Evolutionary conservation across 2,113 vertebrate genomes (phyloP), one percentile per base, ranked within the genome.

Genomic region (Passer montanus): DNA sequence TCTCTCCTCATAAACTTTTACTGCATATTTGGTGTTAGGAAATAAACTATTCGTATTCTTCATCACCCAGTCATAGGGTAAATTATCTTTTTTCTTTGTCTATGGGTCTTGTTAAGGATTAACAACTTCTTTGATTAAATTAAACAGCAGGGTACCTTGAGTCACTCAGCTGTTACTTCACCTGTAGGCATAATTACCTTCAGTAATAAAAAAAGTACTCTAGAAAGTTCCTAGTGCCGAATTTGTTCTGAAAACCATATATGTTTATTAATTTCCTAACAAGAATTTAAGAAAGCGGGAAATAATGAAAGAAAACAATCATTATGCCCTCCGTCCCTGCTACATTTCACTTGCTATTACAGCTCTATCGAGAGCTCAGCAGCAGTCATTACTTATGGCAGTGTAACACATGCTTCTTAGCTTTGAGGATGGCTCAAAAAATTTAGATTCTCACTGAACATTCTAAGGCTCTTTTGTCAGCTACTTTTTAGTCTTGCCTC

Each of bases 101-200:
- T 85, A 94, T 93, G 90, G 49, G 64, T 90, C 84, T 93, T 95
- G 44, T 90, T 94, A 94, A 94, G 58, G 18, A 94, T 47, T 94
- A 82, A 90, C 2, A 26, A 67, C 56, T 95, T n/a, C 47, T 86
- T 89, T 87, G 67, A 84, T 94, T 95, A 95, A 94, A 96, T 80
- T 96, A 95, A 97, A 87, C n/a, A 75, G 39, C 79, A 87, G 87
- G 59, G 24, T 93, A 95, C 24, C 63, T 82, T 46, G 60, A 94
- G 31, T 93, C 43, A 41, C 46, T 94, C 85, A 53, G 78, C 60
- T 94, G n/a, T 94, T 96, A 87, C 73, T 81, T 97, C 73, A 94
- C 80, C 88, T 89, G 30, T 77, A 92, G 81, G 79, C 69, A 83
- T 78, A 96, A 93, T 95, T 97, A 73, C 9, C 67, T 81, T 72